Conservation (phyloP, 2,113 vertebrate species). For the Tenebrosternarchus preto region DNA sequence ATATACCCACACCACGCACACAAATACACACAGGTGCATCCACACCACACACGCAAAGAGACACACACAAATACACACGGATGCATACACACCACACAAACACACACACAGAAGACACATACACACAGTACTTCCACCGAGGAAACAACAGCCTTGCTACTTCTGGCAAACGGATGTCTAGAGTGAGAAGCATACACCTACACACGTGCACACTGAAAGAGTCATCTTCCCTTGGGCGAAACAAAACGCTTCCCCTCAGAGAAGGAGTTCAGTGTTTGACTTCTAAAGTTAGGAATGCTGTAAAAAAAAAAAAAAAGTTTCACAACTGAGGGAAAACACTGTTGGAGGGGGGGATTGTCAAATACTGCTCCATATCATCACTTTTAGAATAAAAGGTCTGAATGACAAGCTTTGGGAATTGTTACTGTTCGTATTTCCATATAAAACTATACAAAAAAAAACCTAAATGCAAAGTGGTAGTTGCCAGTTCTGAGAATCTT, state of each 20-base stretch:
- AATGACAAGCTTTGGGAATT: neutral
- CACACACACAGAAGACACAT: constrained; percentile 10
- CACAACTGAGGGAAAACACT: neutral
- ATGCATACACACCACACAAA: neutral
- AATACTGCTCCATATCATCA: too few relatives aligned
- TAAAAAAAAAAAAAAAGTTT: neutral
- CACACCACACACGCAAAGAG: constrained; percentile 12
- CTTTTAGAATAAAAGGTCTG: neutral
- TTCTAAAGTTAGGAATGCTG: neutral
- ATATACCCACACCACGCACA: constrained; percentile 13
- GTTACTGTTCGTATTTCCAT: neutral
- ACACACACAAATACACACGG: constrained; percentile 12
- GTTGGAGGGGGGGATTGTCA: too few relatives aligned
- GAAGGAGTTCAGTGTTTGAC: neutral
- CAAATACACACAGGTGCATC: neutral
- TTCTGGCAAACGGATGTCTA: constrained; percentile 42
- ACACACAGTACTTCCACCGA: constrained; percentile 4
- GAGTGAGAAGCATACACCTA: constrained; percentile 26
- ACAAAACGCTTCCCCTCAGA: constrained; percentile 5
- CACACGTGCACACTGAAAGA: constrained; percentile 4
- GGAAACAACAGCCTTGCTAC: neutral
- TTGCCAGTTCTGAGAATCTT: neutral
- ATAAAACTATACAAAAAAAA: too few relatives aligned
- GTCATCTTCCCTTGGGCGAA: constrained; percentile 23
- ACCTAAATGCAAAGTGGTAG: neutral